Conservation (phyloP, 35 echinoderm and acorn worm species). For the Hemicentrotus pulcherrimus region DNA sequence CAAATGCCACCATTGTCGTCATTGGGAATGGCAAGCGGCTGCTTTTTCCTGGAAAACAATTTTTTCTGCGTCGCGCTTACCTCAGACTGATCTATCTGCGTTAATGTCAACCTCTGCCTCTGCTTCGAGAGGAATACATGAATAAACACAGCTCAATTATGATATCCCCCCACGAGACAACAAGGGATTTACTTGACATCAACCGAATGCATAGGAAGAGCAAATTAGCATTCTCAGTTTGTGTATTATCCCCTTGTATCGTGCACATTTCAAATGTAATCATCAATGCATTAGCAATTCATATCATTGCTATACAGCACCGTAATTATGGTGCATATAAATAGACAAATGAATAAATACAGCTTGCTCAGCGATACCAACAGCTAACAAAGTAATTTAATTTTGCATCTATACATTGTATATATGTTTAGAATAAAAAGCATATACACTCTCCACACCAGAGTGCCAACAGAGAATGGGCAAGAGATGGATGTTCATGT, state of each 20-base stretch:
- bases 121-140: neutral
- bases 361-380: neutral
- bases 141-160: conserved; percentile 13
- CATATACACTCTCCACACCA: neutral
- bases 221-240: neutral
- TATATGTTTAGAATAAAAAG: neutral
- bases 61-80: neutral
- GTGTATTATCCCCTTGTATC: neutral
- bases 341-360: neutral
- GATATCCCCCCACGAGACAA: conserved; percentile 1
- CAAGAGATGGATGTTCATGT: neutral
- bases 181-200: neutral
- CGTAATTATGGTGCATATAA: neutral
- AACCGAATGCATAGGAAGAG: neutral
- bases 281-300: neutral
- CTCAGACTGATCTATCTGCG: conserved; percentile 1
- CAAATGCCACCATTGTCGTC: conserved; percentile 42
- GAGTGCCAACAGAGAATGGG: neutral
- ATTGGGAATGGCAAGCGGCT: neutral
- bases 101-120: conserved; percentile 2
- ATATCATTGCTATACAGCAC: neutral
- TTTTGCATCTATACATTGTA: neutral
- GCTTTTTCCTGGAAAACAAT: conserved; percentile 39
- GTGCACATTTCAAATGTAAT: neutral
- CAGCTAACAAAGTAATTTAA: neutral